phyloP scores from a whole-genome alignment of 2,888 invertebrate genomes.

The Meganola albula region DNA sequence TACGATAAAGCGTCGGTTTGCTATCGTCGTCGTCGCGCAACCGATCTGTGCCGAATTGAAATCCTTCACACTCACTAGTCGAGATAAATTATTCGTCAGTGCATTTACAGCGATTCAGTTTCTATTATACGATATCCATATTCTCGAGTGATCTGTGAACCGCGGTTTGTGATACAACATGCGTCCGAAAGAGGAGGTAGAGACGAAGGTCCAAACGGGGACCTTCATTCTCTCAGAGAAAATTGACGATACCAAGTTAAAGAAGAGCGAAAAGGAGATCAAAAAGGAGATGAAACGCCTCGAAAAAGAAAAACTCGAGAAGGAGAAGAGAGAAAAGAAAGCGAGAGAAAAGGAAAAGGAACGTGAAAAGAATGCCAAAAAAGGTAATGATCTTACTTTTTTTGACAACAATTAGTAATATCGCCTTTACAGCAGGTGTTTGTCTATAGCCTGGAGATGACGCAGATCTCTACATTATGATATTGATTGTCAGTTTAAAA shows the following conservation, averaged over 20 bases:
- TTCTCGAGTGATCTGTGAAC: slow-evolving; percentile 35
- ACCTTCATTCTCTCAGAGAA: slow-evolving; percentile 78
- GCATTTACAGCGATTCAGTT: slow-evolving; percentile 50
- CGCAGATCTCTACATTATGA: background rate
- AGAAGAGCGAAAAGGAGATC: slow-evolving; percentile 68
- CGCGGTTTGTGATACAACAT: slow-evolving; percentile 37
- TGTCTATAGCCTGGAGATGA: too few species aligned
- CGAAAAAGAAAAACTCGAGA: slow-evolving; percentile 70
- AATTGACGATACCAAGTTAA: slow-evolving; percentile 70
- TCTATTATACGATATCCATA: slow-evolving; percentile 44
- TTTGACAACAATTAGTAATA: too few species aligned
- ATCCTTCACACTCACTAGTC: slow-evolving; percentile 46
- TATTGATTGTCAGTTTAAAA: too few species aligned
- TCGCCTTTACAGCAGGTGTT: too few species aligned
- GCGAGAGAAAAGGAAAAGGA: slow-evolving; percentile 73
- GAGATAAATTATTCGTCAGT: slow-evolving; percentile 44
- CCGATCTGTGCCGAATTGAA: slow-evolving; percentile 50
- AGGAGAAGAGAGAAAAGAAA: slow-evolving; percentile 72
- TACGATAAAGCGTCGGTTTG: slow-evolving; percentile 48
- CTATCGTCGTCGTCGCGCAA: slow-evolving; percentile 32
- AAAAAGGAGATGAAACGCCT: slow-evolving; percentile 73
- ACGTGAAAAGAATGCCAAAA: slow-evolving; percentile 63
- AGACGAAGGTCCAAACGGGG: slow-evolving; percentile 64
- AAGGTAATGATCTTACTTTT: slow-evolving; percentile 47
- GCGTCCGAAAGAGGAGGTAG: slow-evolving; percentile 66